phyloP scores from a whole-genome alignment of 2,113 vertebrate species.

The Bubalus kerabau region DNA sequence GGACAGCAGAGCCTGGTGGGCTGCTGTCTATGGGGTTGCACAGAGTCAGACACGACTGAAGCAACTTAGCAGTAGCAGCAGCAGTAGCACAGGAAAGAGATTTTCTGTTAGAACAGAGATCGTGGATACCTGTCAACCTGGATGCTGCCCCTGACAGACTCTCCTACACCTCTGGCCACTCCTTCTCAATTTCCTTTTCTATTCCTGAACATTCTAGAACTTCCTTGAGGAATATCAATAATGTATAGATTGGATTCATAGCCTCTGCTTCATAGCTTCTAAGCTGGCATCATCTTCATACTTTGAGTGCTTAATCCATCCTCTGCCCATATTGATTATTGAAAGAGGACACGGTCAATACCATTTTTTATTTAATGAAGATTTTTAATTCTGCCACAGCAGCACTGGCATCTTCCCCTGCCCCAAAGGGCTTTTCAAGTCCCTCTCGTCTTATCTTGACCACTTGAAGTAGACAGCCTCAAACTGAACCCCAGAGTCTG shows the following conservation, averaged over 20 bases:
- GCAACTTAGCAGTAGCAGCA: not conserved
- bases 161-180: not conserved
- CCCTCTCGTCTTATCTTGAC: not conserved
- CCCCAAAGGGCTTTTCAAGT: not conserved
- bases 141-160: not conserved
- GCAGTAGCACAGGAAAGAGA: not conserved
- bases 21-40: fast-evolving
- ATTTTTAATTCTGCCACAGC: not conserved
- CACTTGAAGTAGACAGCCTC: not conserved
- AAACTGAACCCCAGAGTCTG: not conserved
- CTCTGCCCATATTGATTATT: not conserved
- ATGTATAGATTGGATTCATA: not conserved
- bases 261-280: not conserved
- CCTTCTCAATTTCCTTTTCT: not conserved
- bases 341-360: not conserved
- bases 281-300: not conserved
- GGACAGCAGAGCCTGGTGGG: fast-evolving
- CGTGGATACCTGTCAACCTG: not conserved
- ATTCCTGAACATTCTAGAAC: not conserved
- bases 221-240: not conserved
- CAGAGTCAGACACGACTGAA: not conserved
- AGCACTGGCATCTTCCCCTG: not conserved
- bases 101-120: not conserved
- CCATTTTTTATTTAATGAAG: not conserved
- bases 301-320: not conserved